Conservation (phyloP, 2,113 vertebrate genomes). For the Campylomormyrus numenius region DNA sequence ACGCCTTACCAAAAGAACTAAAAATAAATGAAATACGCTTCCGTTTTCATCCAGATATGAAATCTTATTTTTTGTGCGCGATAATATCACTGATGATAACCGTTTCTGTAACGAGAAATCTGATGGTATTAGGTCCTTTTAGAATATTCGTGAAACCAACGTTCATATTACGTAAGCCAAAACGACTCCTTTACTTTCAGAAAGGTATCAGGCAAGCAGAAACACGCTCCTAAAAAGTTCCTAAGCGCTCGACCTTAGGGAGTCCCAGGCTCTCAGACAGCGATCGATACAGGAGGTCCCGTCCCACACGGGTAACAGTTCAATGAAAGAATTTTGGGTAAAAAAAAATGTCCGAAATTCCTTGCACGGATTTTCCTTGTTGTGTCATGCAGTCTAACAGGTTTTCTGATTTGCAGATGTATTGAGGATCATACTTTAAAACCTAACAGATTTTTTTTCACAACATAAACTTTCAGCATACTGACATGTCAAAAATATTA, state of each 20-base stretch:
- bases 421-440: not conserved
- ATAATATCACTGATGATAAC: not conserved
- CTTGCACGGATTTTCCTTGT: not conserved
- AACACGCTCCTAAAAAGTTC: conserved; percentile 7
- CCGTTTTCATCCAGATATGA: conserved; percentile 39
- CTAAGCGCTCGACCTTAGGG: not conserved
- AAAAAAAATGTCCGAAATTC: not conserved
- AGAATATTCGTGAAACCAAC: conserved; percentile 41
- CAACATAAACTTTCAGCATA: not conserved
- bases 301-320: not conserved
- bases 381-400: not conserved
- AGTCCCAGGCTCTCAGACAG: not conserved
- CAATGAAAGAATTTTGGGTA: not conserved
- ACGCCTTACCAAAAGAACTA: conserved; percentile 34
- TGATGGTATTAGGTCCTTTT: conserved; percentile 29
- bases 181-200: not conserved
- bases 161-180: conserved; percentile 38
- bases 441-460: not conserved
- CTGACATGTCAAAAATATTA: not conserved
- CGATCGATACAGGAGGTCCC: not conserved
- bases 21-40: conserved; percentile 33
- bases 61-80: not conserved
- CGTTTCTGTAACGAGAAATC: not conserved
- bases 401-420: not conserved
- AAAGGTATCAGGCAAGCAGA: conserved; percentile 7